phyloP scores from a whole-genome alignment of 2,888 invertebrate species.

The Rotaria sp. region DNA sequence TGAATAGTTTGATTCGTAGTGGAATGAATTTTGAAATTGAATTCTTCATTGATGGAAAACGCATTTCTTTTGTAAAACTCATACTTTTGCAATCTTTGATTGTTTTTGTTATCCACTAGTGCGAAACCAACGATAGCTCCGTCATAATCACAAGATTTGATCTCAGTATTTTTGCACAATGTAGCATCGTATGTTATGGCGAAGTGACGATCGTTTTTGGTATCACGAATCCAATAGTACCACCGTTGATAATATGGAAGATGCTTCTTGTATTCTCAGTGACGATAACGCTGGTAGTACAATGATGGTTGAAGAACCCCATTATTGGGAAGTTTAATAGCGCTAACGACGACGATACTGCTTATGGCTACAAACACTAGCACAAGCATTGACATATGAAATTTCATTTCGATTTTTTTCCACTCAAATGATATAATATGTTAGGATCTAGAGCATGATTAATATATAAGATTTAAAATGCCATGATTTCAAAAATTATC shows the following conservation, averaged over 20 bases:
- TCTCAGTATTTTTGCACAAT: background rate
- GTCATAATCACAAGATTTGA: background rate
- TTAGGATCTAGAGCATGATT: too few species aligned
- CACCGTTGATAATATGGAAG: background rate
- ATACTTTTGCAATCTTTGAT: background rate
- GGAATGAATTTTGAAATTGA: background rate
- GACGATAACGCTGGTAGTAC: background rate
- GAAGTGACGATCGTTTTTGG: background rate
- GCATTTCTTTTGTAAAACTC: background rate
- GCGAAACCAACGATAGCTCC: background rate
- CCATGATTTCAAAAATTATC: too few species aligned
- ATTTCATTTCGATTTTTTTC: background rate
- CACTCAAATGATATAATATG: too few species aligned
- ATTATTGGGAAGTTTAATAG: background rate
- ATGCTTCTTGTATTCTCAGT: background rate
- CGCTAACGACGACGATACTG: background rate
- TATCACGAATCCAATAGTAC: slow-evolving; percentile 1
- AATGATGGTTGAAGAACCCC: background rate
- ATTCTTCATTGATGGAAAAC: background rate
- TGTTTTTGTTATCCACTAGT: background rate
- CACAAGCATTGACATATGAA: background rate
- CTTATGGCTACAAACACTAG: background rate
- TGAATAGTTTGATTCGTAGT: background rate
- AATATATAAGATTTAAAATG: too few species aligned
- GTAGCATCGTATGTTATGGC: background rate